Evolutionary conservation across 1,140 invertebrate genomes (phyloP).

Genomic region (Drosophila nigrodunni): DNA sequence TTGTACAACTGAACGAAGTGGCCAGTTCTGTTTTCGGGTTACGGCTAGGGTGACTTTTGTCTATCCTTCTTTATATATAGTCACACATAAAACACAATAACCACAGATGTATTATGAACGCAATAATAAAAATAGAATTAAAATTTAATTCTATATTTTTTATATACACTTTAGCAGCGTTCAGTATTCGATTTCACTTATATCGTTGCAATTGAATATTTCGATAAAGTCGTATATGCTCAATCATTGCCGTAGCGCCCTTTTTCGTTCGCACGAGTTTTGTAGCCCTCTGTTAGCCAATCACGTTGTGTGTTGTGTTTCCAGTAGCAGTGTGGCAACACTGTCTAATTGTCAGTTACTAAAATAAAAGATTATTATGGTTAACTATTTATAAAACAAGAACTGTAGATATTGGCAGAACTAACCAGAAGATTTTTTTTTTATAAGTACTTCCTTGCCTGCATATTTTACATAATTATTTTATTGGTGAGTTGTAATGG

Average conservation of each 20-base stretch:
- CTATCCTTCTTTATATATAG: conserved; percentile 19
- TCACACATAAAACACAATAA: neutral
- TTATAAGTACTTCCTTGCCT: neutral
- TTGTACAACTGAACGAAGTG: conserved; percentile 51
- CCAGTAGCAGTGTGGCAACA: conserved; percentile 51
- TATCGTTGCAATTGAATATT: neutral
- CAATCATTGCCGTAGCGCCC: conserved; percentile 48
- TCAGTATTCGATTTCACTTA: neutral
- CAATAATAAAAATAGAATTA: neutral
- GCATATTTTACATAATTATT: neutral
- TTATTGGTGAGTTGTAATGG: neutral
- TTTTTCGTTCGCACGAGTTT: conserved; percentile 73
- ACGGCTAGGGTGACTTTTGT: conserved; percentile 16
- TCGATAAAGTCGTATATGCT: conserved; percentile 34
- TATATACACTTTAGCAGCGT: neutral
- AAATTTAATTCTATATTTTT: neutral
- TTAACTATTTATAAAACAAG: neutral
- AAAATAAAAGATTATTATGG: neutral
- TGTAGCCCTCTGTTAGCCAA: conserved; percentile 71
- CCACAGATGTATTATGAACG: neutral
- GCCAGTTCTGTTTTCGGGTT: conserved; percentile 41
- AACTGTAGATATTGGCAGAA: neutral
- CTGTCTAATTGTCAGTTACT: neutral
- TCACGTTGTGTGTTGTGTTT: conserved; percentile 52
- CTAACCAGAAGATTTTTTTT: neutral